Percentiles rank a stretch among this genome's conserved stretches.
These are phyloP conservation scores for Athetis lepigone DNA, from an alignment of 2,888 invertebrate species.

Conservation along the genomic window DNA sequence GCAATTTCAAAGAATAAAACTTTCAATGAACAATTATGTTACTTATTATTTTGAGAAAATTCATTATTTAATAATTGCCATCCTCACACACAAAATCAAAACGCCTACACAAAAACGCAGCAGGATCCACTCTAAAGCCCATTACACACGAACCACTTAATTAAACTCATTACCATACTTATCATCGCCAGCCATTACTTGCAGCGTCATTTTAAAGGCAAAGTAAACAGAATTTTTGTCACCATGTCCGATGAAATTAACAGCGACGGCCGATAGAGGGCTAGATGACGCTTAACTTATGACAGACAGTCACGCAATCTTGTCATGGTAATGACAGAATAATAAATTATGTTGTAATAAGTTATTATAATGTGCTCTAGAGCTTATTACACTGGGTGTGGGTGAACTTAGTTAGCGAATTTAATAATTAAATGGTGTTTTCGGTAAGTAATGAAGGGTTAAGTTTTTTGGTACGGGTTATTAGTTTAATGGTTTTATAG, in stretches of 20 bases:
- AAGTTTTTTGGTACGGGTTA: slow-evolving; percentile 57
- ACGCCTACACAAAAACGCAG: slow-evolving; percentile 69
- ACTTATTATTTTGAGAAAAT: no score
- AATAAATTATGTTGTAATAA: slow-evolving; percentile 90
- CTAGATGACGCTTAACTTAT: slow-evolving; percentile 84
- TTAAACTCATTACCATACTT: slow-evolving; percentile 83
- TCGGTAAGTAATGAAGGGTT: slow-evolving; percentile 80
- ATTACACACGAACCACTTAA: slow-evolving; percentile 78
- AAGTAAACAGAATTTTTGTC: slow-evolving; percentile 90
- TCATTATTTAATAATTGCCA: background rate
- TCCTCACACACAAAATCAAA: slow-evolving; percentile 30
- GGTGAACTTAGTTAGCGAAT: slow-evolving; percentile 84
- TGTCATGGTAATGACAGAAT: slow-evolving; percentile 89
- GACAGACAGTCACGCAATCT: slow-evolving; percentile 85
- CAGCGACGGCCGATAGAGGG: slow-evolving; percentile 69
- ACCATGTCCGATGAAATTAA: slow-evolving; percentile 89
- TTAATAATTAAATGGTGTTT: slow-evolving; percentile 80
- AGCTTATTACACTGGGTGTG: slow-evolving; percentile 81
- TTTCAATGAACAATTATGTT: no score
- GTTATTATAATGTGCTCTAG: slow-evolving; percentile 87
- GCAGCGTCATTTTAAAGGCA: slow-evolving; percentile 79
- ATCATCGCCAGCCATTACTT: slow-evolving; percentile 73
- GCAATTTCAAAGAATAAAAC: no score
- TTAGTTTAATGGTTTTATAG: slow-evolving; percentile 45
- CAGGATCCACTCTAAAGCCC: slow-evolving; percentile 79